Conservation (phyloP, 2,888 invertebrate genomes). For the Ceraclea dissimilis region DNA sequence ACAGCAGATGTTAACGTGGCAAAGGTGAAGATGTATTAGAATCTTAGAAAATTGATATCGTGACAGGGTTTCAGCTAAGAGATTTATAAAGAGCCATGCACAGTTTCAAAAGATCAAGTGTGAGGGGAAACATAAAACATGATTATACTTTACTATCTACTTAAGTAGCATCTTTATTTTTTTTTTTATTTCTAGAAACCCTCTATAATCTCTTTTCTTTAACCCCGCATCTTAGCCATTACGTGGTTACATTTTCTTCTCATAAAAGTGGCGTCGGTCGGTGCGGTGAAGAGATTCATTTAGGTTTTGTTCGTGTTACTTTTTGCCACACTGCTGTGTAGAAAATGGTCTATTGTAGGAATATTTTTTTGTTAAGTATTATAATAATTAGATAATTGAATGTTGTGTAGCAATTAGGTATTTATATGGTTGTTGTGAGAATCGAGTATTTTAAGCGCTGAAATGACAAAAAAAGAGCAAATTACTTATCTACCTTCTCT, state of each 20-base stretch:
- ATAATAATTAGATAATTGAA: too few relatives aligned
- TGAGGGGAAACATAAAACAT: conserved; percentile 17
- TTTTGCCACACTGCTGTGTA: too few relatives aligned
- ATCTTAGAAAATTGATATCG: background rate
- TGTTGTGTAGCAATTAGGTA: too few relatives aligned
- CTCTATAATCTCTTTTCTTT: background rate
- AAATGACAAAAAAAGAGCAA: too few relatives aligned
- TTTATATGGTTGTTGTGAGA: too few relatives aligned
- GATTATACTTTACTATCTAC: conserved; percentile 10
- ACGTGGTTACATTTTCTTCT: background rate
- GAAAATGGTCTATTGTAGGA: too few relatives aligned
- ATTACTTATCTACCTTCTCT: too few relatives aligned
- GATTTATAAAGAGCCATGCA: background rate
- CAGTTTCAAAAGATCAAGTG: conserved; percentile 11
- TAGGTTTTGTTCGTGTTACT: too few relatives aligned
- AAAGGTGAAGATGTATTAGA: background rate
- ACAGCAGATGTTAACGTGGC: background rate
- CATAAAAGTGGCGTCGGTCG: background rate
- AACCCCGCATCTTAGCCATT: background rate
- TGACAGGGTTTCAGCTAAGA: background rate
- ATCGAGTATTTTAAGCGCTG: too few relatives aligned
- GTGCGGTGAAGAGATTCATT: too few relatives aligned
- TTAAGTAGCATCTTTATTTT: background rate
- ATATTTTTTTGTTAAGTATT: too few relatives aligned
- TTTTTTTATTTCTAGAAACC: conserved; percentile 5